phyloP scores from a whole-genome alignment of 2,113 vertebrate species.

The Periophthalmus modestus region DNA sequence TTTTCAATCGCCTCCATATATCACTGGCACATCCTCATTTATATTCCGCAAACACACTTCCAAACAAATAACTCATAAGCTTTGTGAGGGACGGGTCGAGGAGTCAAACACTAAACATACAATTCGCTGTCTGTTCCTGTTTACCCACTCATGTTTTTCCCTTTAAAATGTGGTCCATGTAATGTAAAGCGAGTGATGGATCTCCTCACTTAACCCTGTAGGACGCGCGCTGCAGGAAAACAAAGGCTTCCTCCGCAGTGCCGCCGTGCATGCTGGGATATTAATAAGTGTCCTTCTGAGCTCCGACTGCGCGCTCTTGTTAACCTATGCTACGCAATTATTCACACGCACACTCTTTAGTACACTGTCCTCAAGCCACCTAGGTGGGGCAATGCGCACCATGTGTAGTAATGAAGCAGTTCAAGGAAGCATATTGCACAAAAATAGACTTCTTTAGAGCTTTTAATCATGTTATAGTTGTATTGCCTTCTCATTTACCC shows the following conservation, averaged over 20 bases:
- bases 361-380: neutral
- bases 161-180: neutral
- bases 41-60: neutral
- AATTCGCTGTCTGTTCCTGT: neutral
- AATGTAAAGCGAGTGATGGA: slow-evolving; percentile 50
- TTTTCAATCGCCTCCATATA: neutral
- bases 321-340: slow-evolving; percentile 59
- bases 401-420: neutral
- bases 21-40: neutral
- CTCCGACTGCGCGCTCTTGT: slow-evolving; percentile 60
- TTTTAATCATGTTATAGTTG: too few species aligned
- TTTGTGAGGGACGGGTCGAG: neutral
- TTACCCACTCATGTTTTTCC: neutral
- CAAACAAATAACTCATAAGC: slow-evolving; percentile 7
- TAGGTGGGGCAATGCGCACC: neutral
- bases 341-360: slow-evolving; percentile 49
- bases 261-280: slow-evolving; percentile 58
- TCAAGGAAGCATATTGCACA: too few species aligned
- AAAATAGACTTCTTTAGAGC: too few species aligned
- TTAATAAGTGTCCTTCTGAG: slow-evolving; percentile 69
- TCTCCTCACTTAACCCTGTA: slow-evolving; percentile 28
- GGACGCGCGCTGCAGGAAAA: slow-evolving; percentile 54
- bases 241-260: slow-evolving; percentile 47
- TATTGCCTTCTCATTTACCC: too few species aligned
- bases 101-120: neutral